Base-by-base conservation (phyloP, 2,113 vertebrate species). In the Ivindomyrus marchei region DNA sequence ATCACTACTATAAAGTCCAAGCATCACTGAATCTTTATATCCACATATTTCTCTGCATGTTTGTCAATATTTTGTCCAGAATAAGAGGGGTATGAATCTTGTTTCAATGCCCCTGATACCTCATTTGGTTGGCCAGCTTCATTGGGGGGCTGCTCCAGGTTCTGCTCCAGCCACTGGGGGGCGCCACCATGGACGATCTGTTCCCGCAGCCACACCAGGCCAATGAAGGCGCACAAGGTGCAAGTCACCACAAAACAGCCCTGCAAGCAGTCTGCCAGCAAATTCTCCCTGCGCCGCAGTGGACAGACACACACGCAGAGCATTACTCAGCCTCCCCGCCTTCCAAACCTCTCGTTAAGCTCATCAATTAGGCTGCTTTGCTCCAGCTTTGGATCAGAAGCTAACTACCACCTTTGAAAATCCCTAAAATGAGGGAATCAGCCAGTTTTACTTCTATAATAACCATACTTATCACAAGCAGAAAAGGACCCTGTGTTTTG, bases 221-320 rank as follows among this genome's bases (percentile, higher is more conserved):
- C 99, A 94, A 99, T 99, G 94, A 99, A 99, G 1, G 98, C 97
- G 83, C 98, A 99, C 27, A 99, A 95, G 0, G 98, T 99, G 94
- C 98, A 99, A 0, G 98, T 99, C 89, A 99, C 98, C 94, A 99
- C 98, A 91, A 99, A 99, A 93, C 98, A 99, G 80, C 98, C 98
- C 94, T 99, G 98, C 93, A 99, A 96, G 94, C 98, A 99, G 94
- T 99, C 98, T 0, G 98, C 97, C 91, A 99, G 94, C 93, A 99
- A 95, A 95, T 99, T 99, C 91, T 99, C 98, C 93, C 98, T 89
- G 92, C 90, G 77, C 85, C 93, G 27, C 92, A 52, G 88, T 8
- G 31, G 21, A 53, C 31, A 89, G 31, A 85, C 36, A 89, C 86
- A 92, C 66, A 86, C 46, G 4, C 13, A 77, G 10, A 15, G 31